Evolutionary conservation across 2,888 invertebrate species (phyloP).

Genomic region (Asteroscopus sphinx): DNA sequence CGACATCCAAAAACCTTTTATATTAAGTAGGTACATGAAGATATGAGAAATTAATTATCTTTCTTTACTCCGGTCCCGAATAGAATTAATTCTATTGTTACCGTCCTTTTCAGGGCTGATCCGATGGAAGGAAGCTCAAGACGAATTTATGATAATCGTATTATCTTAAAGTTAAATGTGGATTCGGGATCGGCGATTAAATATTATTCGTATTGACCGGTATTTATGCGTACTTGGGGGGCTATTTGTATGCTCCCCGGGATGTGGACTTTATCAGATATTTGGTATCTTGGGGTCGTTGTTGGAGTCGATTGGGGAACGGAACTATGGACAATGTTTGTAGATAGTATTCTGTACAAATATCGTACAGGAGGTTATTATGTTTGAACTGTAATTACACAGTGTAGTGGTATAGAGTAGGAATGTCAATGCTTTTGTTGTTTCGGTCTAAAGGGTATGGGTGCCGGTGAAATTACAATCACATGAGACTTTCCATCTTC

Average conservation of each 20-base stretch:
- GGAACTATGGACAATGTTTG: neutral
- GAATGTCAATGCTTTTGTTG: too few relatives aligned
- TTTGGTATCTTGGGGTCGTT: slow-evolving; percentile 33
- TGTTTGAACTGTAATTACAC: too few relatives aligned
- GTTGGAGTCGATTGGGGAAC: slow-evolving; percentile 11
- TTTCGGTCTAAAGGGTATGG: too few relatives aligned
- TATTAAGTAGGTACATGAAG: slow-evolving; percentile 29
- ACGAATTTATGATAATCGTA: slow-evolving; percentile 60
- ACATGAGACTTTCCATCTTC: too few relatives aligned
- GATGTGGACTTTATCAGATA: slow-evolving; percentile 31
- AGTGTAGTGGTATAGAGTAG: too few relatives aligned
- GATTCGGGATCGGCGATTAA: slow-evolving; percentile 55
- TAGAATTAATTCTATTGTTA: slow-evolving; percentile 60
- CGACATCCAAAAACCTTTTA: slow-evolving; percentile 48
- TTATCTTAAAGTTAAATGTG: slow-evolving; percentile 59
- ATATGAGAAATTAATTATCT: slow-evolving; percentile 62
- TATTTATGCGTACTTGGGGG: slow-evolving; percentile 21
- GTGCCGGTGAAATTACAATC: too few relatives aligned
- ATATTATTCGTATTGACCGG: slow-evolving; percentile 46
- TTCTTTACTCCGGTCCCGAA: slow-evolving; percentile 44
- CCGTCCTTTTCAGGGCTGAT: slow-evolving; percentile 46
- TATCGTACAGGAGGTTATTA: too few relatives aligned
- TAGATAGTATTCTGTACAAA: neutral
- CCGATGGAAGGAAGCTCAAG: slow-evolving; percentile 38
- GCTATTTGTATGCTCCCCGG: slow-evolving; percentile 41